Conservation (phyloP, 2,888 invertebrate genomes). For the Eilema caniola region DNA sequence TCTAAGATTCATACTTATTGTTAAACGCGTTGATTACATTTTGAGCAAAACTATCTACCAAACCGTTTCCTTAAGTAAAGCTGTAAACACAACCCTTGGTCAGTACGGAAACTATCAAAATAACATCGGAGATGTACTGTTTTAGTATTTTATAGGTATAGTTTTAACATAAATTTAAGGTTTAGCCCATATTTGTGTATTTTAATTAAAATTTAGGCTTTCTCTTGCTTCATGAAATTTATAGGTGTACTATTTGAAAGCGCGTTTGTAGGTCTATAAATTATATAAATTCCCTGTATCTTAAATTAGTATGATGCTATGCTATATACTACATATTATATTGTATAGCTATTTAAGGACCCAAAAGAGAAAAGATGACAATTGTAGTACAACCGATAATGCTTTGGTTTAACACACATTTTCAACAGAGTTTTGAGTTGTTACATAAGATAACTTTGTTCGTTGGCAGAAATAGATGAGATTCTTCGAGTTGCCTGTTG, state of each 20-base stretch:
- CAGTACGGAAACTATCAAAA: constrained; percentile 34
- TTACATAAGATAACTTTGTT: no score
- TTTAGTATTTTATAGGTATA: constrained; percentile 42
- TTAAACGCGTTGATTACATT: neutral
- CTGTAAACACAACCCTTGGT: neutral
- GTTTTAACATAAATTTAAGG: constrained; percentile 13
- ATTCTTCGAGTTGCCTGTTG: neutral
- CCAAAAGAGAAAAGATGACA: no score
- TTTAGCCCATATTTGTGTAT: neutral
- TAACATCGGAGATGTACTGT: constrained; percentile 40
- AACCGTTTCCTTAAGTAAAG: neutral
- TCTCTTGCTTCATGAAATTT: neutral
- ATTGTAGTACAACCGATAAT: no score
- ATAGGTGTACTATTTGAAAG: neutral
- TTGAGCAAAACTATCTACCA: neutral
- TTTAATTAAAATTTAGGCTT: neutral
- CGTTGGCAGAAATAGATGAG: neutral
- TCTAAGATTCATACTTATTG: neutral
- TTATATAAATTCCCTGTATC: neutral
- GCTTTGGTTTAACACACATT: no score
- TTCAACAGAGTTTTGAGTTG: no score
- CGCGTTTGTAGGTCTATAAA: neutral
- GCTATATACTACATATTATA: no score
- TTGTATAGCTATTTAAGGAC: no score
- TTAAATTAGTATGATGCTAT: neutral